phyloP scores from a whole-genome alignment of 2,113 vertebrate species.

The Sprattus sprattus region DNA sequence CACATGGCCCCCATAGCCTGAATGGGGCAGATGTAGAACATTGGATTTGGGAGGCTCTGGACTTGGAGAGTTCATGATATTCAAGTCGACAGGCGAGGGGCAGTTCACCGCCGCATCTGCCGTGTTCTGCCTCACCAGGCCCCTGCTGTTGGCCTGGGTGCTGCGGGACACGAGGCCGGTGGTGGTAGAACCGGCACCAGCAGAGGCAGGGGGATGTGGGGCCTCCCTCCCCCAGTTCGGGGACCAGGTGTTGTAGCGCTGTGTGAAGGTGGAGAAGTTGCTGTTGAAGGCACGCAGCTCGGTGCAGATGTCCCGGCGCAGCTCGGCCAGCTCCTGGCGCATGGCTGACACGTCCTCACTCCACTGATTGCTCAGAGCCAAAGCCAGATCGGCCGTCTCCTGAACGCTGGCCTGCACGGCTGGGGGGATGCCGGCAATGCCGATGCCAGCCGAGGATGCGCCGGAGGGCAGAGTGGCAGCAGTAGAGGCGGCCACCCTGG shows the following conservation, averaged over 20 bases:
- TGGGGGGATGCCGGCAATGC: constrained; percentile 36
- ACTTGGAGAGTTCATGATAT: constrained; percentile 39
- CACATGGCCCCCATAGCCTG: background rate
- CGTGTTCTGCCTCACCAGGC: constrained; percentile 71
- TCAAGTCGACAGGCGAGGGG: constrained; percentile 52
- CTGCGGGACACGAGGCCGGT: constrained; percentile 70
- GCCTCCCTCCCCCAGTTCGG: constrained; percentile 60
- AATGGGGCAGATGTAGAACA: constrained; percentile 23
- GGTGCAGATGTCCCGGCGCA: constrained; percentile 72
- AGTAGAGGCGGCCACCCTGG: constrained; percentile 63
- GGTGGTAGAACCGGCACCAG: background rate
- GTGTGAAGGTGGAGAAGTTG: constrained; percentile 74
- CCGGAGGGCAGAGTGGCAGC: constrained; percentile 63
- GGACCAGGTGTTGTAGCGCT: constrained; percentile 78
- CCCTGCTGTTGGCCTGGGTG: constrained; percentile 71
- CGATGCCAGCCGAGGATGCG: constrained; percentile 58
- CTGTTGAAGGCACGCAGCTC: constrained; percentile 77
- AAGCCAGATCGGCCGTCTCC: constrained; percentile 70
- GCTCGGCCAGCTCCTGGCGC: constrained; percentile 72
- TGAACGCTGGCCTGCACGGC: constrained; percentile 73
- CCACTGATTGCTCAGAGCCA: constrained; percentile 78
- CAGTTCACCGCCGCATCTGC: constrained; percentile 75
- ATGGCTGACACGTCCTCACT: constrained; percentile 76
- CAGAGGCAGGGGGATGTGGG: constrained; percentile 43
- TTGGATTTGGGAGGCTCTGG: constrained; percentile 35